Conservation (phyloP, 2,113 vertebrate species). For the Hypocryptadius cinnamomeus region DNA sequence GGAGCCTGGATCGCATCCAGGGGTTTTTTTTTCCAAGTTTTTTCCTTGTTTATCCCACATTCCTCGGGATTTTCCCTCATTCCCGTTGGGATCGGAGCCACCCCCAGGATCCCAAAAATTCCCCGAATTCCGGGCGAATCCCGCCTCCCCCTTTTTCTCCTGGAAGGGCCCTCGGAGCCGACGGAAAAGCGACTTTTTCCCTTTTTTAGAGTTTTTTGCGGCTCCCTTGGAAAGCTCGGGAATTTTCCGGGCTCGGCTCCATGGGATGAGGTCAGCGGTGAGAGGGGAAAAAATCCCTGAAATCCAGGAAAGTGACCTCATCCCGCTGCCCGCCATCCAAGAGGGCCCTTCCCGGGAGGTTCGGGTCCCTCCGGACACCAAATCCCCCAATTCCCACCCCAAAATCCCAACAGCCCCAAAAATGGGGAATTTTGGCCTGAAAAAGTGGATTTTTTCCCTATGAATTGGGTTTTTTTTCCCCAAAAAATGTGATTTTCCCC, state of each 20-base stretch:
- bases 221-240: neutral
- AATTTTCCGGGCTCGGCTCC: neutral
- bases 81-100: neutral
- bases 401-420: too few species aligned
- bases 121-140: neutral
- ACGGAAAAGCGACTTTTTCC: neutral
- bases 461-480: too few species aligned
- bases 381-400: too few species aligned
- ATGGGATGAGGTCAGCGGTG: neutral
- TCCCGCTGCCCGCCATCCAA: neutral
- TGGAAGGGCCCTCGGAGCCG: neutral
- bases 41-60: neutral
- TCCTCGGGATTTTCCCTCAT: neutral
- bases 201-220: neutral
- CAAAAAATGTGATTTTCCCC: too few species aligned
- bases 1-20: neutral
- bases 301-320: neutral
- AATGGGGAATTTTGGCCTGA: too few species aligned
- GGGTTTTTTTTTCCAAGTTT: neutral
- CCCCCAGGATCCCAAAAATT: neutral
- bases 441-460: too few species aligned
- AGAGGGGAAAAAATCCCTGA: neutral
- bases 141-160: neutral
- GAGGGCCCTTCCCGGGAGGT: neutral
- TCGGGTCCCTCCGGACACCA: too few species aligned